These are phyloP conservation scores for Empis livida DNA, from an alignment of 2,888 invertebrate species.

Conservation along the genomic window DNA sequence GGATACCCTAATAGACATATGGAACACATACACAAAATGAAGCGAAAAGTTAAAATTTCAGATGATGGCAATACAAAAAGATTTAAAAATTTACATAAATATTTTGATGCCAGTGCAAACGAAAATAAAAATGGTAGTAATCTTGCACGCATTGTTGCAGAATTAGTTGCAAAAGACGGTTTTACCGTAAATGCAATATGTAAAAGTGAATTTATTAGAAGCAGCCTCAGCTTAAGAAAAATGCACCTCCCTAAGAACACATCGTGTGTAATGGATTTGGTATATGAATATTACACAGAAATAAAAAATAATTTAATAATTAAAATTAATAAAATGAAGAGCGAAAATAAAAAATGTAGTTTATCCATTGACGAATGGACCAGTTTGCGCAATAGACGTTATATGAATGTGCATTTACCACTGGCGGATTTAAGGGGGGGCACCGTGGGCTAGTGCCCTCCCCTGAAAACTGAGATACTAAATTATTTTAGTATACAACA, in stretches of 20 bases:
- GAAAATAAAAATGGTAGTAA: background rate
- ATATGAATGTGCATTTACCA: background rate
- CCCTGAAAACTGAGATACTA: no score
- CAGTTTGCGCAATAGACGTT: background rate
- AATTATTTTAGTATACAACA: no score
- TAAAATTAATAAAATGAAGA: background rate
- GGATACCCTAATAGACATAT: background rate
- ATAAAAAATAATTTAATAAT: background rate
- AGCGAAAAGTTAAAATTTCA: background rate
- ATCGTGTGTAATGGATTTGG: background rate
- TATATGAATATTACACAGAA: background rate
- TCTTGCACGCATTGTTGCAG: background rate
- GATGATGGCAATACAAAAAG: background rate
- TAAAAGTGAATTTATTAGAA: background rate
- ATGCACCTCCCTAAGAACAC: background rate
- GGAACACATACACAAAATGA: background rate
- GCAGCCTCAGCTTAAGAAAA: background rate
- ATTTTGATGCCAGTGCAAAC: background rate
- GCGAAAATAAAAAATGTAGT: background rate
- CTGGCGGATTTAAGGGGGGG: no score
- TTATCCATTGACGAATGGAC: slow-evolving; percentile 1
- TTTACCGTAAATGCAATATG: background rate
- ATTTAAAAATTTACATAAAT: background rate
- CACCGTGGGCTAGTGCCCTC: no score
- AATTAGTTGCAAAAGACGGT: background rate